Evolutionary conservation across 2,888 invertebrate species (phyloP).

Genomic region (Carcina quercana): DNA sequence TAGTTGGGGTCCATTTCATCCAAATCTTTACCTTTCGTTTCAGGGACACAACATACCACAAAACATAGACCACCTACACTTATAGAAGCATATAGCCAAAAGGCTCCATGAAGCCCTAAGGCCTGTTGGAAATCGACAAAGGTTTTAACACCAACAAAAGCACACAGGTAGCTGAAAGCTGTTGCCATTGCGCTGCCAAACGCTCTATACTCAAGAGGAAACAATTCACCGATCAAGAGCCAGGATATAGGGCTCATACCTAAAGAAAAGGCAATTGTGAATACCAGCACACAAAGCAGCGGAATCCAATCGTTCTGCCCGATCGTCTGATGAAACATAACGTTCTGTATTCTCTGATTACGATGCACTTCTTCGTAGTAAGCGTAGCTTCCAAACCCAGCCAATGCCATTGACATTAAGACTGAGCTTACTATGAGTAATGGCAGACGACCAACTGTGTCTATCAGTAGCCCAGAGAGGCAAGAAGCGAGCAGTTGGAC

Average conservation of each 20-base stretch:
- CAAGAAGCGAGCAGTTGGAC: conserved; percentile 91
- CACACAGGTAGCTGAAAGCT: conserved; percentile 89
- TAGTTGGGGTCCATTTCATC: conserved; percentile 89
- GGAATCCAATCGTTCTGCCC: conserved; percentile 89
- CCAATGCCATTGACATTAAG: conserved; percentile 89
- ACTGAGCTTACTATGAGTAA: conserved; percentile 88
- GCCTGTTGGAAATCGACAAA: conserved; percentile 87
- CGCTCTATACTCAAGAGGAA: conserved; percentile 89
- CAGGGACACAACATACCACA: conserved; percentile 90
- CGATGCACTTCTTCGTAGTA: conserved; percentile 83
- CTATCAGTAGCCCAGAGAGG: conserved; percentile 87
- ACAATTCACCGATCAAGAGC: conserved; percentile 87
- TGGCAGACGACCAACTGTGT: conserved; percentile 89
- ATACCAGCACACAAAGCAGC: conserved; percentile 85
- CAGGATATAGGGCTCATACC: conserved; percentile 93
- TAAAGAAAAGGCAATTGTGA: conserved; percentile 89
- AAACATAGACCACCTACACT: conserved; percentile 88
- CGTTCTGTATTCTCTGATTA: conserved; percentile 66
- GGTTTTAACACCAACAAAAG: conserved; percentile 89
- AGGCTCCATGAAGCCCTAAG: conserved; percentile 87
- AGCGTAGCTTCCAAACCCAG: conserved; percentile 88
- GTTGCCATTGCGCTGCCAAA: conserved; percentile 91
- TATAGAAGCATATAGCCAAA: conserved; percentile 90
- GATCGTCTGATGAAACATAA: conserved; percentile 63
- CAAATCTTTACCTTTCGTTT: conserved; percentile 92